Base-by-base conservation (phyloP, 2,888 invertebrate genomes). In the Odontocerum albicorne region DNA sequence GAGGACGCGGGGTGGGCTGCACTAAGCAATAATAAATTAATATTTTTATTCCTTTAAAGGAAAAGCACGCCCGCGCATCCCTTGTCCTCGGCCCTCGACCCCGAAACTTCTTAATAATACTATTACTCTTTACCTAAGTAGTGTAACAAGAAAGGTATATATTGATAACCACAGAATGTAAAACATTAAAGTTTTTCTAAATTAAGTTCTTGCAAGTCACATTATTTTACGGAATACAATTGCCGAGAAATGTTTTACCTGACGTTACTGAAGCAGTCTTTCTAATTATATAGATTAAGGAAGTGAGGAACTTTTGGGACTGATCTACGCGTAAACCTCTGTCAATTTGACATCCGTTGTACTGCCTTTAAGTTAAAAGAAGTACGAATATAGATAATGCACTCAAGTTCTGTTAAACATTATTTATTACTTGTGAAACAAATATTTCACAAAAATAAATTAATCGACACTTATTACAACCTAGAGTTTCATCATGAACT, bases 181-280 rank as follows among this genome's bases (percentile, higher is more conserved):
- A 59, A 57, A 46, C 53, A 54, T 55, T n/a, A 60, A 49, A 43
- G 40, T 58, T 61, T 53, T 49, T 54, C 54, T 49, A 60, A 43
- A 38, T 50, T 47, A 55, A 59, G 40, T 57, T 60, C 52, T 61
- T 59, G 55, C 57, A 55, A 54, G 55, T 57, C 61, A 61, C 57
- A 61, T 57, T 32, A 45, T 45, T 33, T 12, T 46, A 31, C 2
- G 35, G 20, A 10, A 31, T 35, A 42, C 20, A 40, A 40, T 21
- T 40, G 15, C 22, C 13, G 40, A 40, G 21, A 40, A 40, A 22
- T 21, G 17, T 13, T 42, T 20, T 42, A 16, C 22, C 20, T 21
- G 22, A 21, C 42, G 22, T 22, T 22, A 39, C 19, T 39, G 39
- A 39, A 17, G 19, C 19, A 6, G 17, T 39, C 39, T 39, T 39